phyloP scores from a whole-genome alignment of 2,113 vertebrate species.

The Oenanthe oenanthe region DNA sequence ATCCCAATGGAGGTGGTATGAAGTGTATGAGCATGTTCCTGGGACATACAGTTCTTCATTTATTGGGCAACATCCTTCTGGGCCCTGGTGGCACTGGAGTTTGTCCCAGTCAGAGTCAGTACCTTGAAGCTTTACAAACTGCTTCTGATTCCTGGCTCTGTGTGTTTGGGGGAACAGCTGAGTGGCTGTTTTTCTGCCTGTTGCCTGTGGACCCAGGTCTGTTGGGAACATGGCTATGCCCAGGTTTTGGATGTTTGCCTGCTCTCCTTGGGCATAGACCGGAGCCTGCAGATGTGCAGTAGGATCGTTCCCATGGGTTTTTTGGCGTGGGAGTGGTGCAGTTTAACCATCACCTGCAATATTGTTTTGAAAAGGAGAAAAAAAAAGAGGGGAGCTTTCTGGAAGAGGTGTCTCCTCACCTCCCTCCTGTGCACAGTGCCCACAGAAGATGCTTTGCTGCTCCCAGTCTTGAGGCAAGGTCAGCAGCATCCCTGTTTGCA shows the following conservation, averaged over 20 bases:
- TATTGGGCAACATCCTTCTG: rapidly evolving
- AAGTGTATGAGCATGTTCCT: rapidly evolving
- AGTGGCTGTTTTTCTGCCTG: not conserved
- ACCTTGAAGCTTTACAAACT: not conserved
- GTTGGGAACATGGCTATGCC: not conserved
- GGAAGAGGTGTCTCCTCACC: not conserved
- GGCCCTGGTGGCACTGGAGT: not conserved
- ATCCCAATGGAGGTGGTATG: not conserved
- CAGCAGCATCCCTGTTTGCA: not conserved
- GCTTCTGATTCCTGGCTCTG: not conserved
- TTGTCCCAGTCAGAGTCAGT: not conserved
- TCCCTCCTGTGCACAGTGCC: not conserved
- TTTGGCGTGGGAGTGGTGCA: not conserved
- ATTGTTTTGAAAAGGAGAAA: not conserved
- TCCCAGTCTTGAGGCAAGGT: not conserved
- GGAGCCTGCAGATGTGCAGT: not conserved
- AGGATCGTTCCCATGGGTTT: rapidly evolving
- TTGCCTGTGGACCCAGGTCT: not conserved
- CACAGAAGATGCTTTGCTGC: not conserved
- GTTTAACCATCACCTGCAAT: not conserved
- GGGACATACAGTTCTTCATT: not conserved
- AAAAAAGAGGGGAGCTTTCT: not conserved
- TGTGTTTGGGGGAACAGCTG: not conserved
- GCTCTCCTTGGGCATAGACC: not conserved
- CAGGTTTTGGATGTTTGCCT: not conserved